Evolutionary conservation across 2,113 vertebrate genomes (phyloP).

Genomic region (Synchiropus splendidus): DNA sequence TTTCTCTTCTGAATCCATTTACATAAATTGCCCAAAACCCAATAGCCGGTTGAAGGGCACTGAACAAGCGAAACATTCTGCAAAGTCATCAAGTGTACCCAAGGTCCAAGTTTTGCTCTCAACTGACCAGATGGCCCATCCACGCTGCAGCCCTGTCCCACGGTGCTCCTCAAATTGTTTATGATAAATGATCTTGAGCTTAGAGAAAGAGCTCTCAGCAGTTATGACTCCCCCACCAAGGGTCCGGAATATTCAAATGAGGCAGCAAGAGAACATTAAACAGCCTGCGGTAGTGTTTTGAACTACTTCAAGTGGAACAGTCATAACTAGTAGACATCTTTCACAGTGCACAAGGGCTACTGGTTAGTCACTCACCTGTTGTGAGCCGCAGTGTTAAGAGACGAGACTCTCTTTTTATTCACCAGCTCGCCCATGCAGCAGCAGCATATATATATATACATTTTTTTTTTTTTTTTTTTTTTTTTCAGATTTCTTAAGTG

Average conservation of each 20-base stretch:
- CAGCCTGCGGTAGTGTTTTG: no score
- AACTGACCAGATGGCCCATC: constrained; percentile 20
- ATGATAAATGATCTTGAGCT: constrained; percentile 10
- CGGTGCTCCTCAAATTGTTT: constrained; percentile 7
- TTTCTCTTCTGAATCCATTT: neutral
- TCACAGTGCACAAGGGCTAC: no score
- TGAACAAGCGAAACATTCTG: constrained; percentile 1
- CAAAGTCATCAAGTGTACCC: constrained; percentile 16
- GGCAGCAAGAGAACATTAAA: neutral
- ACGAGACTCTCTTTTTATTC: no score
- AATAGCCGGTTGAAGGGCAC: constrained; percentile 1
- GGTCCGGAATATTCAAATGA: neutral
- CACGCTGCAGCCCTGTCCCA: constrained; percentile 12
- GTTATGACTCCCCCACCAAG: neutral
- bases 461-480: no score
- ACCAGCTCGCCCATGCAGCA: no score
- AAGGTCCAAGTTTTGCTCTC: constrained; percentile 11
- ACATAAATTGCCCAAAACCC: neutral
- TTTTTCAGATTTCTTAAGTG: no score
- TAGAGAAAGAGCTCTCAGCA: neutral
- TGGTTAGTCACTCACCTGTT: no score
- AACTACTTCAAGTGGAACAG: neutral
- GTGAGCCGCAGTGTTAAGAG: no score
- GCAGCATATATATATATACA: no score
- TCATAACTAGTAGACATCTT: no score